Evolutionary conservation across 64 coral and sea anemone genomes (phyloP).

Genomic region (Dendronephthya gigantea): DNA sequence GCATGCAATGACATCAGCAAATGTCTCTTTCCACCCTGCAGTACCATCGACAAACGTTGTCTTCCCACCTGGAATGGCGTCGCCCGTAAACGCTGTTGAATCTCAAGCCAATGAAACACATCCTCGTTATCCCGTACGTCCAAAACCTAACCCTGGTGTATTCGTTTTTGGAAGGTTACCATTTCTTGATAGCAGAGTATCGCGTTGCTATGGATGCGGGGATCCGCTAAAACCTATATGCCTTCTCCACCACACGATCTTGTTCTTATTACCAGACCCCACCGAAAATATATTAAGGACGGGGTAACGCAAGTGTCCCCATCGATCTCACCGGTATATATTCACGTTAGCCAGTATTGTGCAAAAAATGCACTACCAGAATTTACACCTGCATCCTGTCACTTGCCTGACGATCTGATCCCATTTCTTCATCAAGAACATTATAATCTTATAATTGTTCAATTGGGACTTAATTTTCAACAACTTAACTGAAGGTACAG

Average conservation of each 20-base stretch:
- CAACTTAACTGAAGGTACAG: not conserved
- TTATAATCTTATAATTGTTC: not conserved
- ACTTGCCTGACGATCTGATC: not conserved
- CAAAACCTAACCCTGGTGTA: not conserved
- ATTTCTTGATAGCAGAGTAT: not conserved
- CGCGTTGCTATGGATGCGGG: not conserved
- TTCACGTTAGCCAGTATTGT: not conserved
- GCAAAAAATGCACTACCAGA: not conserved
- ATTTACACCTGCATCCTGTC: not conserved
- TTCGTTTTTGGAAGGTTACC: not conserved
- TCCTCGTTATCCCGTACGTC: not conserved
- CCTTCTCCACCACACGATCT: not conserved
- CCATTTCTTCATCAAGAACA: constrained; percentile 12
- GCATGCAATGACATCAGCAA: not conserved
- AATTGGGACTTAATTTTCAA: not conserved
- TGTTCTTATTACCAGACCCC: not conserved
- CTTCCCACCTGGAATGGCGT: not conserved
- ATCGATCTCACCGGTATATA: constrained; percentile 6
- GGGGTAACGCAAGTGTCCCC: not conserved
- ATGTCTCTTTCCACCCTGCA: not conserved
- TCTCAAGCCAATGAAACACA: not conserved
- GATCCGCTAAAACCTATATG: not conserved
- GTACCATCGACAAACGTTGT: not conserved
- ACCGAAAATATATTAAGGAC: constrained; percentile 10
- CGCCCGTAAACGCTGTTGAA: not conserved